These are phyloP conservation scores for Fulmarus glacialis DNA, from an alignment of 2,113 vertebrate genomes.

Conservation along the genomic window DNA sequence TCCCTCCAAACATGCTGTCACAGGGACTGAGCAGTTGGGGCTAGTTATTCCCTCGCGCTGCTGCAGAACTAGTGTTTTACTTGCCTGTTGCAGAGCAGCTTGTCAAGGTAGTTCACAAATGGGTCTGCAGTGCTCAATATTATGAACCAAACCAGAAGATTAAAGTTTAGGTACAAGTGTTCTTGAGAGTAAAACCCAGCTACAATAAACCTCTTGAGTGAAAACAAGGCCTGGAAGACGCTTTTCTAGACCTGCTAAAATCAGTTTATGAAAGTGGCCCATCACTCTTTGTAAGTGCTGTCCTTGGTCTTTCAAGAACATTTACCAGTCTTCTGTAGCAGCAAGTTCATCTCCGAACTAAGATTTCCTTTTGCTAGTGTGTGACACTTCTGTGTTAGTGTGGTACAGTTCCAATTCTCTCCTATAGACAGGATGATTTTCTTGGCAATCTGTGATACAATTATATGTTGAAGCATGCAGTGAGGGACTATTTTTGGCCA, in stretches of 20 bases:
- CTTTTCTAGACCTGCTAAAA: neutral
- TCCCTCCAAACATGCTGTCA: neutral
- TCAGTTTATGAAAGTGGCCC: neutral
- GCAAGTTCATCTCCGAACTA: neutral
- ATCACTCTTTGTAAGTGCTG: neutral
- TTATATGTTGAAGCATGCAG: conserved; percentile 37
- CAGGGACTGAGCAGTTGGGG: neutral
- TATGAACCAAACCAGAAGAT: neutral
- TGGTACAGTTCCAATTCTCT: neutral
- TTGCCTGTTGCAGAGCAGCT: neutral
- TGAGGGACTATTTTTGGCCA: conserved; percentile 61
- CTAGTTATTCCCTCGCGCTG: neutral
- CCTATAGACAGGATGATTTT: conserved; percentile 32
- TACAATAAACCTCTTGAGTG: neutral
- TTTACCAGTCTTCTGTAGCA: neutral
- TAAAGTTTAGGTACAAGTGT: neutral
- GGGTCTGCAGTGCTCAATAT: neutral
- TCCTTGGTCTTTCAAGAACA: neutral
- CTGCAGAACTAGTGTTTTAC: neutral
- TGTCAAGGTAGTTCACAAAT: neutral
- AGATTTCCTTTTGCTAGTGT: neutral
- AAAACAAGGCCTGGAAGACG: neutral
- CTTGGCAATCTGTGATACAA: conserved; percentile 55
- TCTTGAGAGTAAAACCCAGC: neutral
- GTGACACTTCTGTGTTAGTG: neutral